Base-by-base conservation (phyloP, 1,140 invertebrate genomes). In the Heliconius nattereri region DNA sequence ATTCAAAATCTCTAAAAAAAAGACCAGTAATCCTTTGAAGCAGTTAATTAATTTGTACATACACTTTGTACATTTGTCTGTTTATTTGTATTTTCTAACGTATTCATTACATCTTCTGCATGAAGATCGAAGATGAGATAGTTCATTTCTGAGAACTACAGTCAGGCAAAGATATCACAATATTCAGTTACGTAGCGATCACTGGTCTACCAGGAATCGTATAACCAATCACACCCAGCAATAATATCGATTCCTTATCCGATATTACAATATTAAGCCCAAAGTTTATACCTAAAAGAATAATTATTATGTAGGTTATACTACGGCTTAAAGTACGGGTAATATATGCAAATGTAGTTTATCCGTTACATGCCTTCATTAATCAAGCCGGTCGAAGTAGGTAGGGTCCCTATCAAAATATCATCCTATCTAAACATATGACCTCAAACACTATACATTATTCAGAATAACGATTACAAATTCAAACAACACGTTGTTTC, bases 381-480 rank as follows among this genome's bases (percentile, higher is more conserved):
- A 81, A 81, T 81, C 60, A 78, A 78, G 72, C 70, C 35, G 70
- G 76, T 74, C 20, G 26, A 81, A 89, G 85, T 87, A 86, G 84
- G 85, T 87, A 86, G 84, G 85, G 73, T 85, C 80, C 81, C 85
- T 84, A 88, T 87, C 86, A 89, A 86, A 90, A 89, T 86, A 90
- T 87, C 78, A 86, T 86, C 90, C 90, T 90, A 89, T 90, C 78
- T 80, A 90, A 90, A 91, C 86, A 82, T 79, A 84, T 86, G 85
- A 78, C 83, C 85, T 81, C 73, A 84, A 85, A 87, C 82, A 87
- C 82, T 83, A 89, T 91, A 86, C 85, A 89, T 91, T 87, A 89
- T 89, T 89, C 87, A 88, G 73, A 79, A 81, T 80, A 83, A 85
- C 85, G 82, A 89, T 88, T 87, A 85, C 81, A 78, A 86, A 85